Evolutionary conservation across 1,140 invertebrate species (phyloP), one percentile per base, ranked within the genome.

Genomic region (Euglossa dilemma): DNA sequence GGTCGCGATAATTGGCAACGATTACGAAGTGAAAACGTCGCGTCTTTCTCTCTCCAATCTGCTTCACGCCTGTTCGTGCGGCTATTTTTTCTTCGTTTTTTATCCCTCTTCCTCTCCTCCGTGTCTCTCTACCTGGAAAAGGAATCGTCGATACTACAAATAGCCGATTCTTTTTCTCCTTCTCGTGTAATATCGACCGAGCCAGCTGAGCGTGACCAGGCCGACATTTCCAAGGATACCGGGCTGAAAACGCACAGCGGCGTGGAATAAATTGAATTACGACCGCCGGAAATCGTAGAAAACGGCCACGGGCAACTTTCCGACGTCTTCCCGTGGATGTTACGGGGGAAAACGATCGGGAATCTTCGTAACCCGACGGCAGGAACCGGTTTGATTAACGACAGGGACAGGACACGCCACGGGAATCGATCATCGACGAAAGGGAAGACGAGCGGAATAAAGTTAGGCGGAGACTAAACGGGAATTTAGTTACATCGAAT

Each of bases 171-270:
- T 43, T 61, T 83, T 80, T 71, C 56, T 54, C 45, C 80, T 36
- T 52, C 75, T 71, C 61, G 28, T 64, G 16, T 73, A 74, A 61
- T 79, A 75, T 84, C 66, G 75, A 87, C 50, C 77, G 28, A 83
- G 36, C 9, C 57, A 67, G 67, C 56, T 52, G 43, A 87, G 81
- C 85, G 66, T 84, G 61, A 80, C 85, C 43, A 47, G 52, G 63
- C 47, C 70, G 75, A 84, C 59, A 87, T 76, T 80, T 72, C 57
- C 86, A 87, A 87, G 86, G 85, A 84, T 64, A 80, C 23, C 36
- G 54, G 57, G 45, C 66, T 87, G 64, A 72, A 84, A 74, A 71
- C 81, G 56, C 64, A 50, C 56, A 54, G 50, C n/a, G 52, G n/a
- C 20, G 43, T 23, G 75, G 66, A 67, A 75, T 86, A 69, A 77